Evolutionary conservation across 2,113 vertebrate species (phyloP).

Genomic region (Phylloscopus whistleri): DNA sequence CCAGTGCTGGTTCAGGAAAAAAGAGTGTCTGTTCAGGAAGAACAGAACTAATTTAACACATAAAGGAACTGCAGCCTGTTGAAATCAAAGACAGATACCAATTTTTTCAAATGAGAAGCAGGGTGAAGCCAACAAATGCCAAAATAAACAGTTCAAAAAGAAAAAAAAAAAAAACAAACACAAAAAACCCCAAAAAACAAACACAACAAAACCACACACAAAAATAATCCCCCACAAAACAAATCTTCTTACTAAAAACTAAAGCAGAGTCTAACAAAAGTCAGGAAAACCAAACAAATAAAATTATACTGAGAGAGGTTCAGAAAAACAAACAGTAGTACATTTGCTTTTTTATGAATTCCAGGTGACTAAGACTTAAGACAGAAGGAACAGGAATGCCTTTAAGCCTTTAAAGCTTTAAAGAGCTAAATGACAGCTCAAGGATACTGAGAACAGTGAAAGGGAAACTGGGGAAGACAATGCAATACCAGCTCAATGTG

Average conservation of each 20-base stretch:
- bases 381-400: background rate
- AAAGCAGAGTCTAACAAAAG: background rate
- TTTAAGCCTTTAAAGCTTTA: background rate
- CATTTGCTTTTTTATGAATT: background rate
- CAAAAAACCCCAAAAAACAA: background rate
- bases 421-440: background rate
- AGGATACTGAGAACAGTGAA: background rate
- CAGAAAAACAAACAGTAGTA: background rate
- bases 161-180: background rate
- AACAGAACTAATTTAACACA: background rate
- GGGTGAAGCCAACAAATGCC: background rate
- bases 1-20: background rate
- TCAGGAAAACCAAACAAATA: background rate
- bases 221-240: background rate
- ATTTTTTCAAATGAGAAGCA: background rate
- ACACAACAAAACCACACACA: background rate
- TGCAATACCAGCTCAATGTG: background rate
- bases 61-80: background rate
- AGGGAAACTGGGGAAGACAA: background rate
- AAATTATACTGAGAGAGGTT: background rate
- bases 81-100: background rate
- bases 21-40: background rate
- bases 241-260: background rate
- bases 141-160: background rate
- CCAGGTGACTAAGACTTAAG: background rate